phyloP scores from a whole-genome alignment of 2,888 invertebrate genomes.

The Lamellibrachia columna region DNA sequence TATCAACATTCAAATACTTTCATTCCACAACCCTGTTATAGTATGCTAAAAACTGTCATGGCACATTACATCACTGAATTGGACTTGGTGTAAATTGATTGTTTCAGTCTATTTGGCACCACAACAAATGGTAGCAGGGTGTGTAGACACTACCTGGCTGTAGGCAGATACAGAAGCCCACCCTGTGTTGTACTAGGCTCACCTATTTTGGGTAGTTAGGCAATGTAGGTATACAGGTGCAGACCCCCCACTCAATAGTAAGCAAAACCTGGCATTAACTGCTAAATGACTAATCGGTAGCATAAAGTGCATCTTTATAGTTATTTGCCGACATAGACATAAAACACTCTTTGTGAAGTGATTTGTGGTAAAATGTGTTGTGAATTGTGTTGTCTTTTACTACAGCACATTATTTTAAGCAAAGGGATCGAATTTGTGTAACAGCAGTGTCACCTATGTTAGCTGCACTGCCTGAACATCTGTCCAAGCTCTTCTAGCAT shows the following conservation, averaged over 20 bases:
- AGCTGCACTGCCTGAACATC: not conserved
- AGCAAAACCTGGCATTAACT: not conserved
- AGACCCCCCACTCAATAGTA: not conserved
- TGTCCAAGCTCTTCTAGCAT: not conserved
- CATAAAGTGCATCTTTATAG: not conserved
- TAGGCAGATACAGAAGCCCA: not conserved
- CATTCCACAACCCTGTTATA: no score
- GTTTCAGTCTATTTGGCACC: no score
- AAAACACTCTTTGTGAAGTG: not conserved
- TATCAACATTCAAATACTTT: no score
- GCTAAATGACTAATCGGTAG: not conserved
- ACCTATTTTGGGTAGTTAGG: not conserved
- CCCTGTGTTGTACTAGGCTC: not conserved
- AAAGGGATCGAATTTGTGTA: not conserved
- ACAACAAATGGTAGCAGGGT: not conserved
- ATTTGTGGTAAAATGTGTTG: not conserved
- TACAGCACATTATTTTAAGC: not conserved
- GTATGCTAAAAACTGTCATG: no score
- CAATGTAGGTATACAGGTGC: not conserved
- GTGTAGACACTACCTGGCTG: not conserved
- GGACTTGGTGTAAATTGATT: no score
- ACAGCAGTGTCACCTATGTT: not conserved
- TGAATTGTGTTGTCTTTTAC: not conserved
- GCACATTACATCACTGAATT: no score
- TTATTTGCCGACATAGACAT: not conserved